Evolutionary conservation across 2,113 vertebrate genomes (phyloP).

Genomic region (Crotalus helleri): DNA sequence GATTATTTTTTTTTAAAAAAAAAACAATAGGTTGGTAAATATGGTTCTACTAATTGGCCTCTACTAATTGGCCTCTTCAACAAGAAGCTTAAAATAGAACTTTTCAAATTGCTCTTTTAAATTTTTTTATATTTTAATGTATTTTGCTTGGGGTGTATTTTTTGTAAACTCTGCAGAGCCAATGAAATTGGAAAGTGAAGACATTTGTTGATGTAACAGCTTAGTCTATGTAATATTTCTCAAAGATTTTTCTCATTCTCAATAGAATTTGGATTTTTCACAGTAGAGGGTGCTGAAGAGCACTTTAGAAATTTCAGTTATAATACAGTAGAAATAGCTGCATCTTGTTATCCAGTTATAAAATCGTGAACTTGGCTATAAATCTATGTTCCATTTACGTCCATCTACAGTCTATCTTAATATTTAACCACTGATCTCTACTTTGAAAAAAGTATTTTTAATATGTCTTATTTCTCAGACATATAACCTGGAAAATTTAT

Average conservation of each 20-base stretch:
- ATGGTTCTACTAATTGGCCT: too few species aligned
- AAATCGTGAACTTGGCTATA: not conserved
- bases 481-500: not conserved
- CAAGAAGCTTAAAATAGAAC: not conserved
- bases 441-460: not conserved
- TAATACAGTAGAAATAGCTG: not conserved
- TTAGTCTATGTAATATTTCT: not conserved
- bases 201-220: not conserved
- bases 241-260: not conserved
- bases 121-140: not conserved
- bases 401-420: not conserved
- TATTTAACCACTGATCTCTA: not conserved
- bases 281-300: conserved; percentile 63
- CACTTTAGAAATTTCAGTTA: rapidly evolving
- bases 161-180: not conserved
- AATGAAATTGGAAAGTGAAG: not conserved
- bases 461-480: not conserved
- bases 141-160: not conserved
- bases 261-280: conserved; percentile 38
- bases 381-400: not conserved
- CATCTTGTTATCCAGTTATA: not conserved
- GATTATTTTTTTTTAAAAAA: not conserved
- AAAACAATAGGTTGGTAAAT: too few species aligned
- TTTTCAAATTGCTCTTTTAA: not conserved
- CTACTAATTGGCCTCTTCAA: not conserved